These are phyloP conservation scores for Ctenochaetus hawaiiensis DNA, from an alignment of 2,797 vertebrate genomes.

Conservation along the genomic window DNA sequence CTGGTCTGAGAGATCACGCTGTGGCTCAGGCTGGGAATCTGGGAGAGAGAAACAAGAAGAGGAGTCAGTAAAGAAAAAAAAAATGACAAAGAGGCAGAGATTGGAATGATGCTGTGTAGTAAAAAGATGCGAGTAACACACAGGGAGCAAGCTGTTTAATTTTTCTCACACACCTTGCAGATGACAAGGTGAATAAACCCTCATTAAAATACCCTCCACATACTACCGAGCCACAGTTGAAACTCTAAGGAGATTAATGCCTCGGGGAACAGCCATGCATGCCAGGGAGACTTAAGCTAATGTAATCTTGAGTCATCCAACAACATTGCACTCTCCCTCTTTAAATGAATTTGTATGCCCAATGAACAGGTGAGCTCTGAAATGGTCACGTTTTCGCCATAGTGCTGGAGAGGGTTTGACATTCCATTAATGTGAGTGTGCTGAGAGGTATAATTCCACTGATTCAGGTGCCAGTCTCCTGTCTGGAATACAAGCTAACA, in stretches of 20 bases:
- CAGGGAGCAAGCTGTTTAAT: conserved; percentile 50
- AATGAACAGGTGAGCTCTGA: conserved; percentile 70
- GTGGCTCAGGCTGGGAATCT: conserved; percentile 99
- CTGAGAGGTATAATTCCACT: conserved; percentile 76
- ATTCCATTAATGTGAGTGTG: conserved; percentile 74
- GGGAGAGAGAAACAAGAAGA: conserved; percentile 14
- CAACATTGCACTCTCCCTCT: conserved; percentile 62
- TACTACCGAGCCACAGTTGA: conserved; percentile 59
- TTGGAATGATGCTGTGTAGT: conserved; percentile 22
- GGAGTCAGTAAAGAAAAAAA: conserved; percentile 1
- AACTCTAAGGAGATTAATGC: conserved; percentile 75
- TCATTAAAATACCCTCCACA: conserved; percentile 75
- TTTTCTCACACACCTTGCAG: conserved; percentile 51
- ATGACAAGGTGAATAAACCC: conserved; percentile 69
- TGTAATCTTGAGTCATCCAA: conserved; percentile 76
- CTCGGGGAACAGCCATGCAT: conserved; percentile 70
- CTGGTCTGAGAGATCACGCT: conserved; percentile 99
- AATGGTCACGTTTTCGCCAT: conserved; percentile 67
- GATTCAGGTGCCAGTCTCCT: conserved; percentile 77
- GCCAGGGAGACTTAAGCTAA: conserved; percentile 72
- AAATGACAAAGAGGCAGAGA: conserved; percentile 21
- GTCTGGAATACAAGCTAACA: conserved; percentile 62
- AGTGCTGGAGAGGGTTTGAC: conserved; percentile 70
- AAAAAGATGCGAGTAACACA: conserved; percentile 52
- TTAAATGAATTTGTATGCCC: conserved; percentile 75